Base-by-base conservation (phyloP, 92 coral and sea anemone genomes). In the Palythoa caribaeorum region DNA sequence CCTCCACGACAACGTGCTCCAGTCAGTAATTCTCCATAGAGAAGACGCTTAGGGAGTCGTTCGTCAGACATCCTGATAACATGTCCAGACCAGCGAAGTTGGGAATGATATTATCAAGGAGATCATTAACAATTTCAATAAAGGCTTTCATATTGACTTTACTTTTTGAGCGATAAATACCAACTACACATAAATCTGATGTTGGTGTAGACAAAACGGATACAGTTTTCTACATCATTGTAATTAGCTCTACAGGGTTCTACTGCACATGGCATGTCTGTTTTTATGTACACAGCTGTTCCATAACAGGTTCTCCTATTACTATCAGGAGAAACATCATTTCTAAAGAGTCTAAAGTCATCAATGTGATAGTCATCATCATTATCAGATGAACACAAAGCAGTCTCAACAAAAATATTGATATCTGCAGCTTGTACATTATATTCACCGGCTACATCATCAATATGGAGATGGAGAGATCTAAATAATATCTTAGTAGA, bases 401-500 rank as follows among this genome's bases (percentile, higher is more conserved):
- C 40, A 14, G 78, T 14, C 37, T 73, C 78, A 73, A 19, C 53
- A 73, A 73, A 73, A 38, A 4, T 16, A 73, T 73, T 73, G 6
- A 73, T 28, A 73, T 73, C 78, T 73, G 78, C 78, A n/a, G 40
- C 78, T 16, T 19, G 78, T 15, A 73, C 54, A 19, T 73, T 73
- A 16, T 73, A 73, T 5, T 73, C 40, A 73, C 78, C 5, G 1
- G 20, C 37, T 16, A 73, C 78, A 73, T 73, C 78, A 5, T 73
- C 78, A 73, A 73, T n/a, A 73, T 73, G 78, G 37, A 38, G 78
- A 38, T 38, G 47, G 15, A 73, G 40, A 15, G 78, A 73, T 73
- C 78, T 73, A 16, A 83, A 51, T 62, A 28, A 79, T 71, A 83
- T 83, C 69, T 62, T 83, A 77, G 66, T 55, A 63, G 9, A 52